Percentiles rank a stretch among this genome's conserved stretches.
Conservation (phyloP, 2,797 vertebrate species). For the Etheostoma perlongum region DNA sequence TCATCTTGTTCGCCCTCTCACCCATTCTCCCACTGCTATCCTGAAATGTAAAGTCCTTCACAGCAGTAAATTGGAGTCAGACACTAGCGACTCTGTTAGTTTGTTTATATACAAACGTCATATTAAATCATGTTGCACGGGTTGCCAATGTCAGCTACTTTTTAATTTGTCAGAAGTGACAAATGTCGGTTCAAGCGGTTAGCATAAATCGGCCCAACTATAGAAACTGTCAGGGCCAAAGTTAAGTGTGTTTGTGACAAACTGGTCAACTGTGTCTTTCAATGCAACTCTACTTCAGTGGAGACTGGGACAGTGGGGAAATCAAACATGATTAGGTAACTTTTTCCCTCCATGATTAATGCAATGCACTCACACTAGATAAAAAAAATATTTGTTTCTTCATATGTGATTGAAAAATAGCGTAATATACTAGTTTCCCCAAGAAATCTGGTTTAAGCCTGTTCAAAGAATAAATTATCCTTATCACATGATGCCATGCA, state of each 20-base stretch:
- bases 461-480: conserved; percentile 38
- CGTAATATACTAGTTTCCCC: background rate
- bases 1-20: too few species aligned
- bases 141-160: too few species aligned
- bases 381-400: conserved; percentile 15
- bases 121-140: too few species aligned
- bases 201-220: too few species aligned
- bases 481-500: conserved; percentile 39
- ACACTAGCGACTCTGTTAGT: too few species aligned
- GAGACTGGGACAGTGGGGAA: background rate
- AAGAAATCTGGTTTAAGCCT: conserved; percentile 23
- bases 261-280: background rate
- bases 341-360: conserved; percentile 6
- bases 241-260: background rate
- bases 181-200: too few species aligned
- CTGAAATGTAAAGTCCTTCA: too few species aligned
- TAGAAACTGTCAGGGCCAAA: background rate
- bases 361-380: background rate
- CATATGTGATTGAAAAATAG: conserved; percentile 10
- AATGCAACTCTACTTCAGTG: background rate
- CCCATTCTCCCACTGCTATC: too few species aligned
- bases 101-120: too few species aligned
- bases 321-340: conserved; percentile 2
- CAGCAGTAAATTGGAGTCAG: too few species aligned
- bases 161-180: too few species aligned